A percentile compares a stretch with the other conserved stretches of the same genome.
Conservation (phyloP, 2,888 invertebrate species). For the Tolmerus cingulatus region DNA sequence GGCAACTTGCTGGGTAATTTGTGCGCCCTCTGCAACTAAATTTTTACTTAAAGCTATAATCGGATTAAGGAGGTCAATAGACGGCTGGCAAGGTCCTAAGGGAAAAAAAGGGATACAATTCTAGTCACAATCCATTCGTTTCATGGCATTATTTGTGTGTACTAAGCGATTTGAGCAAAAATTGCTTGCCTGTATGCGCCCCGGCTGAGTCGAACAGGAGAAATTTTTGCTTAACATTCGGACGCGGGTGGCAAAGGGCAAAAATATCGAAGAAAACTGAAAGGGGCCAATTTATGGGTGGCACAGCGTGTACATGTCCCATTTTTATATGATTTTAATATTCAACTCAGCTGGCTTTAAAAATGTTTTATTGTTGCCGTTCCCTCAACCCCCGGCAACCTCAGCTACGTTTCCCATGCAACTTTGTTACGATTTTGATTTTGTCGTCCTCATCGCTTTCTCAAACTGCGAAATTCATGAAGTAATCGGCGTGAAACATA, state of each 20-base stretch:
- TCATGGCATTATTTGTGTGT: conserved; percentile 16
- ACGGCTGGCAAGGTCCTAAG: not conserved
- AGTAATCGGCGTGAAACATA: conserved; percentile 12
- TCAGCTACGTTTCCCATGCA: not conserved
- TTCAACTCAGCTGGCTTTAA: conserved; percentile 24
- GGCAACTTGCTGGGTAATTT: not conserved
- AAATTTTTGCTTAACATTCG: not conserved
- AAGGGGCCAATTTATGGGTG: conserved; percentile 14
- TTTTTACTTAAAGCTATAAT: conserved; percentile 2
- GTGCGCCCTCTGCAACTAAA: not conserved
- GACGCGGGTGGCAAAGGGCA: not conserved
- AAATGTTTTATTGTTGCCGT: conserved; percentile 6
- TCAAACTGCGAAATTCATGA: not conserved
- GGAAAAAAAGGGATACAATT: not conserved
- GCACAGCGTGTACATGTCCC: conserved; percentile 8
- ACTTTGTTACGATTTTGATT: conserved; percentile 20
- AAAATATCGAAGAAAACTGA: not conserved
- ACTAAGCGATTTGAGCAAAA: not conserved
- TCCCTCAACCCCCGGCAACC: not conserved
- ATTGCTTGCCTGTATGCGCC: not conserved
- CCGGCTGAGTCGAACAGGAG: not conserved
- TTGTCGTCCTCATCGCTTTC: not conserved
- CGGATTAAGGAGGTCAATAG: conserved; percentile 20
- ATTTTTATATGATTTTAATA: conserved; percentile 20
- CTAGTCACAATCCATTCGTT: conserved; percentile 15